Base-by-base conservation (phyloP, 1,140 invertebrate genomes). In the Cyrtorhinus lividipennis region DNA sequence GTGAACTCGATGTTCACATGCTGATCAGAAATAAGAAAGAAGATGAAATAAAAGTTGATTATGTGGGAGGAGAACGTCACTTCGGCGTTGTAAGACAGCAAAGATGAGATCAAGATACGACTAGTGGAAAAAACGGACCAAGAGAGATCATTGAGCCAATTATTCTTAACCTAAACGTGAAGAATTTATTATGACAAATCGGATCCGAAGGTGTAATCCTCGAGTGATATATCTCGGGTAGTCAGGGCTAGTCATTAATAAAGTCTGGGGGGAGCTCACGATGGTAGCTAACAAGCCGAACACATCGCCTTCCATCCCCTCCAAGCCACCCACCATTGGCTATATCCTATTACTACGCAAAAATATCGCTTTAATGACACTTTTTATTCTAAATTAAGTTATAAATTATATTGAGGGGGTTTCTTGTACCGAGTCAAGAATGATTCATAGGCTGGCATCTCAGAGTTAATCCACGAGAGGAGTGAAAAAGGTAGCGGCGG, bases 151-250 rank as follows among this genome's bases (percentile, higher is more conserved):
- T 59, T 59, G 26, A 59, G 24, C 58, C 58, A 59, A 59, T 59
- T 59, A 59, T 59, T 59, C 58, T 59, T 59, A 59, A 38, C 27
- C 26, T 59, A 59, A 59, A 26, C 58, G 58, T 59, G 58, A 30
- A 59, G 24, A 59, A 59, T 59, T 59, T 59, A 59, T 59, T 59
- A 59, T 59, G 58, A 59, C 58, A 59, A 59, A 59, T 59, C 58
- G 58, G 58, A 59, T 59, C 58, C 27, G 58, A 30, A 59, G 27
- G 58, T 59, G 58, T 59, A 59, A 59, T 59, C 58, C 58, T 20
- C 24, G 58, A 27, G 58, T 59, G 58, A 59, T 59, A 59, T 59
- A 59, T 59, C 58, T 27, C 26, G 24, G 27, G 26, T 30, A 22
- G 58, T 59, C n/a, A 5, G 8, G 48, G 15, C 30, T 15, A 59